A percentile compares a stretch with the other conserved stretches of the same genome.
These are phyloP conservation scores for Triops longicaudatus DNA, from an alignment of 1,140 invertebrate genomes.

Conservation along the genomic window DNA sequence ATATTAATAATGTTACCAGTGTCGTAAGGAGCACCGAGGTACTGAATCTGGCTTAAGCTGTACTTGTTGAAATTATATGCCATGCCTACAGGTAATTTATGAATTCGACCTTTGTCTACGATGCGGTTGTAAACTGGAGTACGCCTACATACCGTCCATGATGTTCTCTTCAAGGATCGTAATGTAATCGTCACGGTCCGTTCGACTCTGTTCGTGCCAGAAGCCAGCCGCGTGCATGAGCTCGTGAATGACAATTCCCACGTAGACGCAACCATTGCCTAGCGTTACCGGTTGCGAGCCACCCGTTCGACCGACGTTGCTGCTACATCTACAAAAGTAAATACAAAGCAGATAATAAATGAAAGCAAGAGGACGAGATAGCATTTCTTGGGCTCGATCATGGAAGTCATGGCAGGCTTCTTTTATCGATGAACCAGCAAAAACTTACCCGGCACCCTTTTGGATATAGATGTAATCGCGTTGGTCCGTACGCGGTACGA, in stretches of 20 bases:
- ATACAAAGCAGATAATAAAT: not conserved
- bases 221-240: conserved; percentile 57
- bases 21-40: conserved; percentile 45
- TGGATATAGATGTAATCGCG: conserved; percentile 39
- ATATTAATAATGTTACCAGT: conserved; percentile 35
- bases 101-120: not conserved
- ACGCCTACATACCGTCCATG: conserved; percentile 38
- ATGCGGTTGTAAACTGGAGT: not conserved
- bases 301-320: conserved; percentile 43
- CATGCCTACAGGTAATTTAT: conserved; percentile 34
- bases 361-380: not conserved
- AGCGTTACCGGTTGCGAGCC: conserved; percentile 45
- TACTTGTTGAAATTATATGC: conserved; percentile 44
- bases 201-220: conserved; percentile 57
- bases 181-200: conserved; percentile 55
- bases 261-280: conserved; percentile 44
- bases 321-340: conserved; percentile 22
- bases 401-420: no score
- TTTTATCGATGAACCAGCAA: not conserved
- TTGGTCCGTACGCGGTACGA: conserved; percentile 37
- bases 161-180: conserved; percentile 56
- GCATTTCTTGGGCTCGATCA: no score
- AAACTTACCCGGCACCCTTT: conserved; percentile 27
- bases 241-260: conserved; percentile 54
- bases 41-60: conserved; percentile 37